Percentiles rank a stretch among this genome's conserved stretches.
phyloP scores from a whole-genome alignment of 2,888 invertebrate genomes.

The Cerastoderma edule region DNA sequence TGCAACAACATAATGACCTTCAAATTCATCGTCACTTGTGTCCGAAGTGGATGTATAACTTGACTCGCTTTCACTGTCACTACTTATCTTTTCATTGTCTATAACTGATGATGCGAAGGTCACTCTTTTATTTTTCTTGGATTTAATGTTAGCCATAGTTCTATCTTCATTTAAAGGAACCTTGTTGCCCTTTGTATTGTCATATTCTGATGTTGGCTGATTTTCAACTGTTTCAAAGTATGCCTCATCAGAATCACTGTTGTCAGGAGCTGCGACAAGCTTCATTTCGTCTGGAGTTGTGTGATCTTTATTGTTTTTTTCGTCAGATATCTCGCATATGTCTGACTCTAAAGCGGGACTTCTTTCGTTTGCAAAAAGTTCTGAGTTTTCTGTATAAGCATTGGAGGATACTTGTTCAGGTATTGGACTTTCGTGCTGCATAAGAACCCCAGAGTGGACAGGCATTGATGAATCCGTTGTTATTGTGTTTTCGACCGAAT shows the following conservation, averaged over 20 bases:
- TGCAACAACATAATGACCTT: slow-evolving; percentile 38
- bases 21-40: slow-evolving; percentile 30
- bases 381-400: too few species aligned
- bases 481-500: neutral
- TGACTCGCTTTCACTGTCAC: slow-evolving; percentile 27
- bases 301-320: too few species aligned
- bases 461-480: neutral
- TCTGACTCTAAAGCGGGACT: too few species aligned
- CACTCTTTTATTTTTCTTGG: slow-evolving; percentile 34
- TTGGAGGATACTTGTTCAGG: too few species aligned
- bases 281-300: too few species aligned
- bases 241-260: too few species aligned
- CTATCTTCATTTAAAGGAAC: neutral
- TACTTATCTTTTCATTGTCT: slow-evolving; percentile 43
- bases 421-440: too few species aligned
- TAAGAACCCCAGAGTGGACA: too few species aligned
- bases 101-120: slow-evolving; percentile 51
- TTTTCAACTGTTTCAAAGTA: slow-evolving; percentile 10
- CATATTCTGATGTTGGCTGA: neutral
- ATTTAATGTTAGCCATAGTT: neutral
- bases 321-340: too few species aligned
- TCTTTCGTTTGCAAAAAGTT: too few species aligned
- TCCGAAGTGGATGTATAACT: slow-evolving; percentile 12
- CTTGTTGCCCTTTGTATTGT: neutral
- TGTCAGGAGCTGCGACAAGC: too few species aligned